phyloP scores from a whole-genome alignment of 2,797 vertebrate species.

The Cephalopachus bancanus region DNA sequence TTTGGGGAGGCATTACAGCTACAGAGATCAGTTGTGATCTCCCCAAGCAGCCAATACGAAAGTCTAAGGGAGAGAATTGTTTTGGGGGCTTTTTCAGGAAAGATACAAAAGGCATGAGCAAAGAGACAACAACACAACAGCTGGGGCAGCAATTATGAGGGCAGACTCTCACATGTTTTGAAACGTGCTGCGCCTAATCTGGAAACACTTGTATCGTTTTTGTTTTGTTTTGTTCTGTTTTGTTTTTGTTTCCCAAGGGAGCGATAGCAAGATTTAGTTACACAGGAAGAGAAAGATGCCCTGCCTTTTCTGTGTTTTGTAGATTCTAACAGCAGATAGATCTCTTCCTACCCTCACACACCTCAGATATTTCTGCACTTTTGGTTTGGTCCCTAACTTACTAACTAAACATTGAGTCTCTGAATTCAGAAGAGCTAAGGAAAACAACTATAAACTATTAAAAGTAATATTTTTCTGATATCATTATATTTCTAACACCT shows the following conservation, averaged over 20 bases:
- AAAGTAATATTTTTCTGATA: not conserved
- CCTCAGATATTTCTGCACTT: not conserved
- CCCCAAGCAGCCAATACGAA: not conserved
- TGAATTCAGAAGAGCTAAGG: not conserved
- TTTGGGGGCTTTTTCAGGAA: not conserved
- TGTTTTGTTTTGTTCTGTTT: no score
- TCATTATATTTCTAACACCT: not conserved
- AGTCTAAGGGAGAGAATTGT: not conserved
- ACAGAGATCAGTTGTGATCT: not conserved
- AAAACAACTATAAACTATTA: constrained; percentile 3
- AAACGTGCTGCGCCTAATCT: not conserved
- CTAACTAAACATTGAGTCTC: not conserved
- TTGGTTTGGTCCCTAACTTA: not conserved
- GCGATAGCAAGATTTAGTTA: not conserved
- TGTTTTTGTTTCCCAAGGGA: not conserved
- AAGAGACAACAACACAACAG: not conserved
- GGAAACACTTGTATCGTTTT: not conserved
- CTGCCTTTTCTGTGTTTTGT: not conserved
- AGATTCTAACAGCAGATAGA: not conserved
- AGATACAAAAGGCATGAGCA: not conserved
- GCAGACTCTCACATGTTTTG: not conserved
- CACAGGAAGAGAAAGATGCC: not conserved
- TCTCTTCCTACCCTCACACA: not conserved
- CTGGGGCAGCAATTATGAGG: not conserved
- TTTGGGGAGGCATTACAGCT: not conserved